Percentiles rank a stretch among this genome's conserved stretches.
phyloP scores from a whole-genome alignment of 2,797 vertebrate species.

The Etheostoma perlongum region DNA sequence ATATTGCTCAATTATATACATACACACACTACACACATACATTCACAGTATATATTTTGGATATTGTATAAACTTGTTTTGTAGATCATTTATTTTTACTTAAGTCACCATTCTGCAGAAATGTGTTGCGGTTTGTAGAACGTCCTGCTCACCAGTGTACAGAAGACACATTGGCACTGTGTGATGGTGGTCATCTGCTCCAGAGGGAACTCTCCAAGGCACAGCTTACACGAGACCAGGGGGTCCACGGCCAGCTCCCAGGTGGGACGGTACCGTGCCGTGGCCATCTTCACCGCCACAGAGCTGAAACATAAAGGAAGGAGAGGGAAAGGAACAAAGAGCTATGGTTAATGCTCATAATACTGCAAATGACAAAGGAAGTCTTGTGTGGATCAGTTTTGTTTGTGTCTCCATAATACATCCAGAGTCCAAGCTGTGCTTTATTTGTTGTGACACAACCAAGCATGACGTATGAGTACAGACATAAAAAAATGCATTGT shows the following conservation, averaged over 20 bases:
- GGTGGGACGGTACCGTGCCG: slow-evolving; percentile 94
- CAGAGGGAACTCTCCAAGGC: slow-evolving; percentile 96
- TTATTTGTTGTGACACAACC: slow-evolving; percentile 33
- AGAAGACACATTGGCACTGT: slow-evolving; percentile 99
- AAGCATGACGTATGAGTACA: slow-evolving; percentile 5
- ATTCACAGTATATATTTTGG: too few relatives aligned
- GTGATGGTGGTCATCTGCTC: slow-evolving; percentile 98
- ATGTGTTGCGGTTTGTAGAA: slow-evolving; percentile 53
- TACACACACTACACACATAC: too few relatives aligned
- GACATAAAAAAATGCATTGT: slow-evolving; percentile 21
- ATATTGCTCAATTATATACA: neutral
- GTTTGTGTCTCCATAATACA: slow-evolving; percentile 7
- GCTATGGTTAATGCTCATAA: neutral
- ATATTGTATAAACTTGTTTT: neutral
- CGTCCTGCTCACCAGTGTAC: slow-evolving; percentile 91
- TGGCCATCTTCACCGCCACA: slow-evolving; percentile 89
- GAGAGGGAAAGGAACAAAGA: neutral
- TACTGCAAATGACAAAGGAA: neutral
- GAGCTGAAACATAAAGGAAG: slow-evolving; percentile 64
- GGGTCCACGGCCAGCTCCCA: slow-evolving; percentile 99
- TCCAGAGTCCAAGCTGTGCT: slow-evolving; percentile 18
- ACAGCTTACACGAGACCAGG: slow-evolving; percentile 97
- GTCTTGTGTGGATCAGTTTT: neutral
- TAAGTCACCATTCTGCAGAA: neutral
- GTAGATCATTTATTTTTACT: neutral